Base-by-base conservation (phyloP, 1,140 invertebrate genomes). In the Ectropis grisescens region DNA sequence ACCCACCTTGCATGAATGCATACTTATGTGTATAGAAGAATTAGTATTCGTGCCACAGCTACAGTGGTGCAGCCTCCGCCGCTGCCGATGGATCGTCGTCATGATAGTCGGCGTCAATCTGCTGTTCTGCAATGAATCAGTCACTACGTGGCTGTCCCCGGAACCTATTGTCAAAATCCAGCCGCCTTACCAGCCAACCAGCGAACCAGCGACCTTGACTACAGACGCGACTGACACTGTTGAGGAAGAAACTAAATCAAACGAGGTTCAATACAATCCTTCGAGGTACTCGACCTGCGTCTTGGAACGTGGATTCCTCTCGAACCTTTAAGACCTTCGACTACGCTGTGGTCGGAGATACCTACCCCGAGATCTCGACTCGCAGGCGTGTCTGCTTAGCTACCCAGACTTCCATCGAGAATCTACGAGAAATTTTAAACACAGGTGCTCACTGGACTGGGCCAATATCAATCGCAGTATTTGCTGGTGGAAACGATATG, bases 381-480 rank as follows among this genome's bases (percentile, higher is more conserved):
- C 68, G 80, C 1, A 86, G 85, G 33, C 75, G 76, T 12, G 90
- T 94, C 4, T 93, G 91, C 45, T 67, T 96, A 11, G 93, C 93
- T 0, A 95, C 93, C 0, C 93, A 95, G 60, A 90, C 88, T 37
- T 94, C 93, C 0, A 80, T 95, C 11, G 94, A 96, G 47, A 87
- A 91, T 30, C 60, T 96, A 1, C 84, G 87, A 30, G 93, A 93
- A 12, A 44, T 98, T 2, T 85, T 91, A 0, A 87, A 91, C 53
- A 89, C 95, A n/a, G 88, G 90, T 1, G 83, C 90, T 14, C 88
- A 91, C 36, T 98, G 95, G 95, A 84, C 85, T 1, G 94, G 93
- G 0, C 91, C 94, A 0, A 90, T 97, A 47, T 97, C 94, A 0
- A 86, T 93, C 0, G 91, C 94, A 0, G 82, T 96, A 0, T 97